phyloP scores from a whole-genome alignment of 1,140 invertebrate species.

The Neodiprion pinetum region DNA sequence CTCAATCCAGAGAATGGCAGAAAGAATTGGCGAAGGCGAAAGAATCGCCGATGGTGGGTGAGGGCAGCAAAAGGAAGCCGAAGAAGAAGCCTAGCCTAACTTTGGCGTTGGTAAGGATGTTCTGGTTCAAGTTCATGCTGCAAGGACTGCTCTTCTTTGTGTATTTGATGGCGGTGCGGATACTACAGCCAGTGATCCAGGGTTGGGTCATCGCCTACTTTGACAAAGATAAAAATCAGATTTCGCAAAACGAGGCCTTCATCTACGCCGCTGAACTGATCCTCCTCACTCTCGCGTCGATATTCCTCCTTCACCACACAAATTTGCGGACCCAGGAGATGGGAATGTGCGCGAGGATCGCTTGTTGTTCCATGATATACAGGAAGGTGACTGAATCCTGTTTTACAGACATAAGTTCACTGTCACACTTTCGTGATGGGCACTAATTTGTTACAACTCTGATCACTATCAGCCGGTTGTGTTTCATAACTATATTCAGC shows the following conservation, averaged over 20 bases:
- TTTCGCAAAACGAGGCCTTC: conserved; percentile 43
- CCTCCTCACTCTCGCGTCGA: conserved; percentile 39
- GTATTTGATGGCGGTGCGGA: conserved; percentile 45
- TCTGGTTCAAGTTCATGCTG: conserved; percentile 54
- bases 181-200: conserved; percentile 61
- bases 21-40: conserved; percentile 50
- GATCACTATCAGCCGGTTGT: too few relatives aligned
- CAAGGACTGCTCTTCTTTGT: conserved; percentile 53
- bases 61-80: conserved; percentile 36
- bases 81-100: conserved; percentile 51
- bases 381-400: conserved; percentile 62
- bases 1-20: conserved; percentile 60
- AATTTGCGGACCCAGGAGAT: conserved; percentile 57
- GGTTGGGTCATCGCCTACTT: conserved; percentile 65
- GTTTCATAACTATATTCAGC: too few relatives aligned
- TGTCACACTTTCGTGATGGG: too few relatives aligned
- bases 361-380: conserved; percentile 68
- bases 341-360: conserved; percentile 68
- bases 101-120: conserved; percentile 57
- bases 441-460: too few relatives aligned
- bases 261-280: conserved; percentile 53
- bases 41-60: conserved; percentile 48
- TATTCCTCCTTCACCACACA: conserved; percentile 59
- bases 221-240: conserved; percentile 33
- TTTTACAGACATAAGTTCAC: too few relatives aligned